Percentiles rank a stretch among this genome's conserved stretches.
Evolutionary conservation across 1,140 invertebrate genomes (phyloP).

Genomic region (Drosophila trapezifrons): DNA sequence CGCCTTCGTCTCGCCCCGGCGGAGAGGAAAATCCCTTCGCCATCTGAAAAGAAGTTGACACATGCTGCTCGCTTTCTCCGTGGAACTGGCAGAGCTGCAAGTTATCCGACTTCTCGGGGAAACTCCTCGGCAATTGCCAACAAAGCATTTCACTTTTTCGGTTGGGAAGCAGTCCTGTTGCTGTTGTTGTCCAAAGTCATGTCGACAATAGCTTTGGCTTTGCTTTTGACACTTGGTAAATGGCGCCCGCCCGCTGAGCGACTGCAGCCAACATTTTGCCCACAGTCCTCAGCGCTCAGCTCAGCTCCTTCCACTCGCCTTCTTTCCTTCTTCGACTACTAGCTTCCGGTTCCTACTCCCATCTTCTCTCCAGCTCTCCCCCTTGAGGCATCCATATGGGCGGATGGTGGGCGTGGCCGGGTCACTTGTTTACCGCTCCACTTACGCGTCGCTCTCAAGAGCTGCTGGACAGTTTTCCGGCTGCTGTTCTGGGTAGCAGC

Average conservation of each 20-base stretch:
- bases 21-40: conserved; percentile 58
- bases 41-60: conserved; percentile 67
- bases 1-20: conserved; percentile 6
- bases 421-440: conserved; percentile 77
- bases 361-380: no score
- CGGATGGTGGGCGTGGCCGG: conserved; percentile 41
- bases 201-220: conserved; percentile 83
- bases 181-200: conserved; percentile 77
- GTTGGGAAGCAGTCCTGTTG: conserved; percentile 32
- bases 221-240: conserved; percentile 84
- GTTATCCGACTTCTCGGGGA: conserved; percentile 51
- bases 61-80: conserved; percentile 57
- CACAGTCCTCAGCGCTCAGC: conserved; percentile 4
- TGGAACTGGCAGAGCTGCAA: conserved; percentile 29
- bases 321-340: conserved; percentile 18
- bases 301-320: conserved; percentile 9
- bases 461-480: conserved; percentile 58
- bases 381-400: conserved; percentile 13
- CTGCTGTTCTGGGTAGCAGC: conserved; percentile 1
- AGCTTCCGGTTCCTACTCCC: conserved; percentile 3
- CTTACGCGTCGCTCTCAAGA: conserved; percentile 67
- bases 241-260: conserved; percentile 79
- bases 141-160: conserved; percentile 78
- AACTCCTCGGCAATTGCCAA: conserved; percentile 79
- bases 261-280: conserved; percentile 63